These are phyloP conservation scores for Tamandua tetradactyla DNA, from an alignment of 2,797 vertebrate genomes.

Conservation along the genomic window DNA sequence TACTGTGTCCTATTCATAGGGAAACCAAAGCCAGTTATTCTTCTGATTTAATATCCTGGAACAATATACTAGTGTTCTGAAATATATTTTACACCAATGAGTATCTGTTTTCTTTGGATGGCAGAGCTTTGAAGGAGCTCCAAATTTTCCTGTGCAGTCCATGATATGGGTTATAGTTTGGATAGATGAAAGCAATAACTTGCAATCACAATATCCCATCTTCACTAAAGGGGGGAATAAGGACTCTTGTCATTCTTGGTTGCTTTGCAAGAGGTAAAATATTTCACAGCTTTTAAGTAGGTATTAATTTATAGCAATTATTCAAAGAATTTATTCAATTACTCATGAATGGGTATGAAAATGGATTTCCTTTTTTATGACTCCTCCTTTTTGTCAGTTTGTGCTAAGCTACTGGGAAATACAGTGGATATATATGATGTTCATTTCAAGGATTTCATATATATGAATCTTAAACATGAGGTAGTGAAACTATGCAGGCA, in stretches of 20 bases:
- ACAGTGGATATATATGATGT: constrained; percentile 53
- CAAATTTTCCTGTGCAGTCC: constrained; percentile 58
- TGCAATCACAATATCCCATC: constrained; percentile 59
- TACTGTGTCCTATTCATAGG: constrained; percentile 47
- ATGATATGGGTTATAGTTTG: constrained; percentile 63
- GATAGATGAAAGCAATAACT: constrained; percentile 68
- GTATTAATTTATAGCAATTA: constrained; percentile 69
- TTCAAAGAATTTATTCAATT: constrained; percentile 29
- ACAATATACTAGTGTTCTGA: constrained; percentile 69
- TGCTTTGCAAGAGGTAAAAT: constrained; percentile 71
- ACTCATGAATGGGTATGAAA: constrained; percentile 67
- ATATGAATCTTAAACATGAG: constrained; percentile 71
- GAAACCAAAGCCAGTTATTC: constrained; percentile 59
- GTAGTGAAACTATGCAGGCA: constrained; percentile 61
- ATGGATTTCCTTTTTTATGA: constrained; percentile 74
- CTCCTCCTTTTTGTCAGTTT: constrained; percentile 60
- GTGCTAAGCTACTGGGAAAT: constrained; percentile 60
- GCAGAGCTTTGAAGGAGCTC: constrained; percentile 56
- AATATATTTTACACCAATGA: constrained; percentile 74
- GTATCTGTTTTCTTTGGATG: constrained; percentile 67
- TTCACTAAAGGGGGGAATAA: constrained; percentile 60
- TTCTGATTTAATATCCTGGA: constrained; percentile 76
- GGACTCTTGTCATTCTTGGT: constrained; percentile 57
- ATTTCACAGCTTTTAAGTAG: constrained; percentile 53
- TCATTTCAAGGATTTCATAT: constrained; percentile 73